Evolutionary conservation across 2,888 invertebrate genomes (phyloP), one percentile per base, ranked within the genome.

Genomic region (Ectemnius cavifrons): DNA sequence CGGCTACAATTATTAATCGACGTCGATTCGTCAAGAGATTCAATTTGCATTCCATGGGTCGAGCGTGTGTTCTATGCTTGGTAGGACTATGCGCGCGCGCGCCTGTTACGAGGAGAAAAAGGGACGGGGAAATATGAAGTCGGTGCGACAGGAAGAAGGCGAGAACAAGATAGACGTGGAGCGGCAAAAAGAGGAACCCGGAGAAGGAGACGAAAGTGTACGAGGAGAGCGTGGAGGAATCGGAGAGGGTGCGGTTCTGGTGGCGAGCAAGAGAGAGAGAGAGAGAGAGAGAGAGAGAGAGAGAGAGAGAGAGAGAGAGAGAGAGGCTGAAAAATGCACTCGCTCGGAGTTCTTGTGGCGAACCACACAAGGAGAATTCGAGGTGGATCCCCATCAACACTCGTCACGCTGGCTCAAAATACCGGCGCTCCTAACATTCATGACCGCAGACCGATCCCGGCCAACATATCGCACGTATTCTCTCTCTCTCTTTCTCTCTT

Each of bases 331-430:
- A 88, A 86, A 89, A 86, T 79, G 81, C 77, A 78, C 82, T 37
- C 81, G 74, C 69, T 79, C 63, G 73, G 76, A 78, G 84, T 87
- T 88, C 87, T 88, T 88, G 86, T 84, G 86, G 85, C 80, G 79
- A 86, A 71, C 86, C 86, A 85, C 88, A 87, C 87, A 86, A 84
- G 87, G 80, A 83, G 87, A 85, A 78, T 73, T 78, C 78, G 78
- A 79, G 81, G 80, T 75, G 82, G 84, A 85, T 87, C 83, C 85
- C 86, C 88, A 88, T 86, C 87, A 88, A 77, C 83, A 84, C 88
- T 86, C 89, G 89, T 89, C 89, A 89, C 87, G 89, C 88, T 79
- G 84, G 80, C 85, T 89, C 86, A 86, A 88, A 89, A 88, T 86
- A 81, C 85, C 87, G 81, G 79, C 79, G 79, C 79, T 79, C 80